Percentiles rank a stretch among this genome's conserved stretches.
Evolutionary conservation across 2,888 invertebrate genomes (phyloP).

Genomic region (Chydorus sphaericus): DNA sequence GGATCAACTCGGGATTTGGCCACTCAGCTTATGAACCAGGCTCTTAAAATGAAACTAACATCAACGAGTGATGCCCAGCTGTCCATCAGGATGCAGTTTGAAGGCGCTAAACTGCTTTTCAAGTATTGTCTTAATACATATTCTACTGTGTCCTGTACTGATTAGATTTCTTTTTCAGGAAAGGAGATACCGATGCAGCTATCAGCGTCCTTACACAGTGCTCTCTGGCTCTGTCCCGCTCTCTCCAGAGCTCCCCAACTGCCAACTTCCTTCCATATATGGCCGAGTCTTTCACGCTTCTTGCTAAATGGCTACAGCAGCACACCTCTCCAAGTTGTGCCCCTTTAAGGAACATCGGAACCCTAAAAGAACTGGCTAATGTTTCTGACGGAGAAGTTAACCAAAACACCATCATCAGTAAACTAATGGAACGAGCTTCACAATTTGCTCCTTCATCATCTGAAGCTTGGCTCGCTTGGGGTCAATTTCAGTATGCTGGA

Average conservation of each 20-base stretch:
- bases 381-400: not conserved
- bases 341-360: not conserved
- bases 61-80: not conserved
- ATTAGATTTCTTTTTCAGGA: not conserved
- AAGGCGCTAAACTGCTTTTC: constrained; percentile 6
- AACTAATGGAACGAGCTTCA: not conserved
- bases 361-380: not conserved
- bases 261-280: not conserved
- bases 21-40: constrained; percentile 11
- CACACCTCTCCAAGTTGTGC: not conserved
- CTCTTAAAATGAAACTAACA: constrained; percentile 1
- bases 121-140: not conserved
- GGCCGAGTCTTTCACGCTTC: not conserved
- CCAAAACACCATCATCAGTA: not conserved
- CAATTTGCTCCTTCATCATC: not conserved
- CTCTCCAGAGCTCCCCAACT: not conserved
- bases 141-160: not conserved
- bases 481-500: not conserved
- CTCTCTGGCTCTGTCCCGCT: not conserved
- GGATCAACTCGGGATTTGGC: not conserved
- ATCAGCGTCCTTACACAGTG: constrained; percentile 7
- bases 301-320: constrained; percentile 4
- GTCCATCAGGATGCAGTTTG: not conserved
- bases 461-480: constrained; percentile 2
- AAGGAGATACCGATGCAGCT: constrained; percentile 7